phyloP scores from a whole-genome alignment of 2,797 vertebrate genomes.

The Myotis daubentonii region DNA sequence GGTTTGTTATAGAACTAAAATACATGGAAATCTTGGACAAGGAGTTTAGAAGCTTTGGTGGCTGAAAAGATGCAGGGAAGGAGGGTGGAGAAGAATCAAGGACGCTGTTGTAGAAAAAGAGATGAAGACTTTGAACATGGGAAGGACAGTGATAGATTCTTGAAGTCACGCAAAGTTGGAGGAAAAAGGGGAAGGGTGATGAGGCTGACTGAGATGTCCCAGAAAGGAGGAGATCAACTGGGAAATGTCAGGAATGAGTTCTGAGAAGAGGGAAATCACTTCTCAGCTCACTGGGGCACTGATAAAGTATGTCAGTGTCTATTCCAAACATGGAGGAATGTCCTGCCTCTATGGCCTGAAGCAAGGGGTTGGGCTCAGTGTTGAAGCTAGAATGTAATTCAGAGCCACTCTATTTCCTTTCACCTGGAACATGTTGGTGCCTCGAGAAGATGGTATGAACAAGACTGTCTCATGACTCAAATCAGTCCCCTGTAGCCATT shows the following conservation, averaged over 20 bases:
- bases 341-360: background rate
- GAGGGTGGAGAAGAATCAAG: background rate
- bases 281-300: background rate
- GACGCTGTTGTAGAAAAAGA: background rate
- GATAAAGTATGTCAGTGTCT: background rate
- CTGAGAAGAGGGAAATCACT: background rate
- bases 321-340: background rate
- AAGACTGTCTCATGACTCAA: background rate
- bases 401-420: background rate
- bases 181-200: background rate
- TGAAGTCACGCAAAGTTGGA: background rate
- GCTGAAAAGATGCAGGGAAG: background rate
- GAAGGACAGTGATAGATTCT: background rate
- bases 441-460: background rate
- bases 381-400: background rate
- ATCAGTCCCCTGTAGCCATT: background rate
- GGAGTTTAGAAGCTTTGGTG: slow-evolving; percentile 18
- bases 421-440: background rate
- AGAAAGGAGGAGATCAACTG: background rate
- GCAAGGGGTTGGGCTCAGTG: background rate
- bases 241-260: background rate
- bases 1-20: slow-evolving; percentile 29
- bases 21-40: background rate
- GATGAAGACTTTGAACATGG: background rate
- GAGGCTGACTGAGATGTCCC: background rate